Evolutionary conservation across 2,797 vertebrate species (phyloP).

Genomic region (Centropyge bicolor): DNA sequence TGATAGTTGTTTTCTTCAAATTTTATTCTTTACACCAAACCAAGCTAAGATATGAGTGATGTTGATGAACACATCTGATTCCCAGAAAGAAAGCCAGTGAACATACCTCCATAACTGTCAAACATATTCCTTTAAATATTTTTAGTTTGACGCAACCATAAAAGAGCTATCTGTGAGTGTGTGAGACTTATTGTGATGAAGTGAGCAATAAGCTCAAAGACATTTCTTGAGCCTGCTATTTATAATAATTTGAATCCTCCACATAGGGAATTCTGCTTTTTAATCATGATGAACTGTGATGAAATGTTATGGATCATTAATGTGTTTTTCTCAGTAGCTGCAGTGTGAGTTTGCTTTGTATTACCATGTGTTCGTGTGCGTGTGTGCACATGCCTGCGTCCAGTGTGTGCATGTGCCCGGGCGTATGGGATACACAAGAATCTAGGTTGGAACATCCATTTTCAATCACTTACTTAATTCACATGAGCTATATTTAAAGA

Average conservation of each 20-base stretch:
- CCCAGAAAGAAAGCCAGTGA: neutral
- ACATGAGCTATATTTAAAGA: conserved; percentile 81
- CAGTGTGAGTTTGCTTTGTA: neutral
- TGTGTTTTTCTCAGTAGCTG: neutral
- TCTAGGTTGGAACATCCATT: conserved; percentile 72
- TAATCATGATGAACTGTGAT: neutral
- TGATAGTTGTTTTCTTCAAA: too few species aligned
- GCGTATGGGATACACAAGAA: conserved; percentile 50
- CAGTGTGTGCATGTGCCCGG: neutral
- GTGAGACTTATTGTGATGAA: conserved; percentile 2
- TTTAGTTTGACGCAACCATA: neutral
- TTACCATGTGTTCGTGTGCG: conserved; percentile 8
- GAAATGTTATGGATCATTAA: neutral
- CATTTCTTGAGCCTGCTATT: conserved; percentile 5
- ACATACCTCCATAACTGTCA: neutral
- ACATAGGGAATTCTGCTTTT: conserved; percentile 5
- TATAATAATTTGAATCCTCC: neutral
- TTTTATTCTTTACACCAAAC: too few species aligned
- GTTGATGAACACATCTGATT: neutral
- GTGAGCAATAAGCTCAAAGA: conserved; percentile 2
- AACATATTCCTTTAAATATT: neutral
- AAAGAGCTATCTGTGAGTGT: neutral
- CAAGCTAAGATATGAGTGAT: neutral
- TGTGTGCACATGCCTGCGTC: conserved; percentile 12
- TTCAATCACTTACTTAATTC: conserved; percentile 78